phyloP scores from a whole-genome alignment of 30 jellyfish, hydroid and myxozoan genomes.

The Aurelia aurita complex sp. Pacific region DNA sequence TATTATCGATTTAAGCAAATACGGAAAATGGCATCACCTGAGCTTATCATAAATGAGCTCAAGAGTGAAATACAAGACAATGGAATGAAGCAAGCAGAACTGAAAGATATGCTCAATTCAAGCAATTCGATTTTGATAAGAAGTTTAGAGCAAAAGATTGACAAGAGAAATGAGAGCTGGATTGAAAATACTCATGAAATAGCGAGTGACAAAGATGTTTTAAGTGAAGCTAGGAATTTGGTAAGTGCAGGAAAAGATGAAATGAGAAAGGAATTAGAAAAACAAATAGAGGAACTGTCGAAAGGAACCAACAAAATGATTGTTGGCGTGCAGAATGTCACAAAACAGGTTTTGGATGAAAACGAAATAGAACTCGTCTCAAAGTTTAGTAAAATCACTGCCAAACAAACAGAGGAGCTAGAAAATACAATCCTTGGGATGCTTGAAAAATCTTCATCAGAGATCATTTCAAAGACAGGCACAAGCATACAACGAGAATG shows the following conservation, averaged over 20 bases:
- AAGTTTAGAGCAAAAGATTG: constrained; percentile 13
- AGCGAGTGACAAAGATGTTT: too few relatives aligned
- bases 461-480: too few relatives aligned
- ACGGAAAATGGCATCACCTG: constrained; percentile 64
- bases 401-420: too few relatives aligned
- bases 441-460: too few relatives aligned
- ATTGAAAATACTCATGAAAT: too few relatives aligned
- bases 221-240: too few relatives aligned
- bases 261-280: neutral
- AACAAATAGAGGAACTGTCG: neutral
- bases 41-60: constrained; percentile 20
- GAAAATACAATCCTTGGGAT: too few relatives aligned
- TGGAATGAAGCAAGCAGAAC: neutral
- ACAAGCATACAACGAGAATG: too few relatives aligned
- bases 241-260: too few relatives aligned
- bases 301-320: constrained; percentile 4
- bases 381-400: too few relatives aligned
- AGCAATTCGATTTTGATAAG: neutral
- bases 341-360: neutral
- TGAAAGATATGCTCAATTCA: constrained; percentile 5
- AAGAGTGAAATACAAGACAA: constrained; percentile 21
- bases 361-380: neutral
- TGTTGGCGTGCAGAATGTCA: neutral
- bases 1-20: constrained; percentile 71
- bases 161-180: too few relatives aligned